Percentiles rank a stretch among this genome's conserved stretches.
Conservation (phyloP, 2,113 vertebrate species). For the Tychaedon coryphoeus region DNA sequence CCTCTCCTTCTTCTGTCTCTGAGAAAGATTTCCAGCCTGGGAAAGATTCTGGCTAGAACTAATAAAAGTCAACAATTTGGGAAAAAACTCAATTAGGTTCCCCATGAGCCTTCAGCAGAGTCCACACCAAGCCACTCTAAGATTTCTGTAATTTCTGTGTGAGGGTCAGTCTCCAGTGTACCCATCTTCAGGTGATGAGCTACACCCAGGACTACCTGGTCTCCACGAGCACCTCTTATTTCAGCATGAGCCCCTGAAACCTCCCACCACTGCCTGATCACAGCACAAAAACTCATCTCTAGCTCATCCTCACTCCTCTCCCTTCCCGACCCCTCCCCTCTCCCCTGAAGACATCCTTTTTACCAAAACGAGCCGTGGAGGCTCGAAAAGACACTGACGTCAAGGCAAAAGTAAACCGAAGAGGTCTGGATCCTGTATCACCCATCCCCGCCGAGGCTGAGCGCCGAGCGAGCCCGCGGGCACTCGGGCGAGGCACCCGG, state of each 20-base stretch:
- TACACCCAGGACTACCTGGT: neutral
- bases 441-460: neutral
- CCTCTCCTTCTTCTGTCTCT: no score
- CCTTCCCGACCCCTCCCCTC: slow-evolving; percentile 20
- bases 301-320: neutral
- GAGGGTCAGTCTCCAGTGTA: neutral
- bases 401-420: slow-evolving; percentile 70
- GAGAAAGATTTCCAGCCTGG: no score
- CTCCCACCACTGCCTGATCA: neutral
- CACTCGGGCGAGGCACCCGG: neutral
- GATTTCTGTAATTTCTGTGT: neutral
- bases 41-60: no score
- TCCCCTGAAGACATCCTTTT: slow-evolving; percentile 58
- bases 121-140: neutral
- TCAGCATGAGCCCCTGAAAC: neutral
- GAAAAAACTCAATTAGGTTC: no score
- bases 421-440: slow-evolving; percentile 60
- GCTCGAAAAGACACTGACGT: slow-evolving; percentile 69
- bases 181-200: neutral
- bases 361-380: slow-evolving; percentile 60
- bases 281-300: neutral
- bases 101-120: no score
- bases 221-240: neutral
- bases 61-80: no score
- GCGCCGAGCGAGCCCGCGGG: neutral